Percentiles rank a stretch among this genome's conserved stretches.
Evolutionary conservation across 2,797 vertebrate genomes (phyloP).

Genomic region (Thripadectes ignobilis): DNA sequence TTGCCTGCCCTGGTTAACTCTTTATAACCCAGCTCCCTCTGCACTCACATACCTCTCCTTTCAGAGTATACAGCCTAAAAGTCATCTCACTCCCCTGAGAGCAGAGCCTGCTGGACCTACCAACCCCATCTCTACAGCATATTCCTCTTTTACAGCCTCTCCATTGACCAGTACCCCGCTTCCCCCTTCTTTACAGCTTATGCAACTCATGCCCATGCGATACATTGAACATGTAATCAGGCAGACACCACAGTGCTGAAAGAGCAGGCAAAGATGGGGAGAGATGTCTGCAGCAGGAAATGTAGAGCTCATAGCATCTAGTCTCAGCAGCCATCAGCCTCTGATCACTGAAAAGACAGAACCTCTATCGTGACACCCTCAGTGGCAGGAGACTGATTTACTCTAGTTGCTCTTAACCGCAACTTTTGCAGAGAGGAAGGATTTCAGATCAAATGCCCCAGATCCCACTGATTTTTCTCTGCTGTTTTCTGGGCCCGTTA

Average conservation of each 20-base stretch:
- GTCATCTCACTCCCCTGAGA: background rate
- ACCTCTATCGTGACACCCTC: background rate
- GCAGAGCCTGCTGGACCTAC: background rate
- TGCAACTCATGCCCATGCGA: background rate
- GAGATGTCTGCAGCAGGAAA: background rate
- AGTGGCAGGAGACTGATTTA: background rate
- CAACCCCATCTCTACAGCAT: background rate
- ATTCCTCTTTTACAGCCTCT: background rate
- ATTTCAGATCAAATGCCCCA: background rate
- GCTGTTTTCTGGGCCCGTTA: background rate
- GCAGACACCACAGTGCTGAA: background rate
- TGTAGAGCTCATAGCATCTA: background rate
- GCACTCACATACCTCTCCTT: background rate
- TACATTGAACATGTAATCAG: background rate
- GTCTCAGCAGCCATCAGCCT: background rate
- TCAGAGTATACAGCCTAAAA: background rate
- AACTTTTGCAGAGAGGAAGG: background rate
- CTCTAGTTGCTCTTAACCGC: background rate
- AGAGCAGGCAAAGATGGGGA: background rate
- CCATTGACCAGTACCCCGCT: background rate
- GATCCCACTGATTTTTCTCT: background rate
- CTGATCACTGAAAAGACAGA: background rate
- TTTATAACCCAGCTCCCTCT: background rate
- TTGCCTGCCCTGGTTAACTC: background rate
- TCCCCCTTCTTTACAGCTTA: background rate